Evolutionary conservation across 2,797 vertebrate genomes (phyloP).

Genomic region (Perodicticus potto): DNA sequence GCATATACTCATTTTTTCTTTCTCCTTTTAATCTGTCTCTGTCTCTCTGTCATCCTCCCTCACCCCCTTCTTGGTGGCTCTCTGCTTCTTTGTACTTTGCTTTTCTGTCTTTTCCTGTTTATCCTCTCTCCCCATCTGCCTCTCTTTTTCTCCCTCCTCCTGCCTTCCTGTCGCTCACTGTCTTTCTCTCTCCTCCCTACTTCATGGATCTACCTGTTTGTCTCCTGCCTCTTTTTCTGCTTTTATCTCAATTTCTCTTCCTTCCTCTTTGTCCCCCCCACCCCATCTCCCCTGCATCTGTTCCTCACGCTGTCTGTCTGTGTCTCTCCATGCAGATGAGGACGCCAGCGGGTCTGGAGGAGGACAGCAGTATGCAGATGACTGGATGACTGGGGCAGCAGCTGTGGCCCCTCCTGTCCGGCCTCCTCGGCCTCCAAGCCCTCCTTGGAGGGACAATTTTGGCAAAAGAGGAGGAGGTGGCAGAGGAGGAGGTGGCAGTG

Average conservation of each 20-base stretch:
- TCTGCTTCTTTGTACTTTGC: background rate
- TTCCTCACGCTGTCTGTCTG: background rate
- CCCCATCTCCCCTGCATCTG: too few species aligned
- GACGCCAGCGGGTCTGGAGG: conserved; percentile 83
- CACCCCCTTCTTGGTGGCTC: background rate
- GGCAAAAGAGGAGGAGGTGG: conserved; percentile 79
- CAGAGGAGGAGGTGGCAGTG: conserved; percentile 78
- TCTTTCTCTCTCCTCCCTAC: background rate
- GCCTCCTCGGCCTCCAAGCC: conserved; percentile 70
- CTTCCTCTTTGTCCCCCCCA: background rate
- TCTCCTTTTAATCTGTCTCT: background rate
- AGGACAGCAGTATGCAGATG: conserved; percentile 91
- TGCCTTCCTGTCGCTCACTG: background rate
- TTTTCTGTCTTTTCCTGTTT: conserved; percentile 50
- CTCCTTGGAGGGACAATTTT: conserved; percentile 74
- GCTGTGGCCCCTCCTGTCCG: conserved; percentile 63
- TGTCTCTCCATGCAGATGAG: conserved; percentile 76
- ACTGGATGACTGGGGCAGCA: conserved; percentile 88
- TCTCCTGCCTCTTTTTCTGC: background rate
- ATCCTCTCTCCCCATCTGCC: background rate
- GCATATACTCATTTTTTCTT: background rate
- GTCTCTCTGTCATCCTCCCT: background rate
- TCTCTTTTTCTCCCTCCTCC: background rate
- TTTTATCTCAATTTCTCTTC: background rate
- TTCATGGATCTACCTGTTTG: background rate